A percentile compares a stretch with the other conserved stretches of the same genome.
These are phyloP conservation scores for Motacilla alba DNA, from an alignment of 2,113 vertebrate species.

Conservation along the genomic window DNA sequence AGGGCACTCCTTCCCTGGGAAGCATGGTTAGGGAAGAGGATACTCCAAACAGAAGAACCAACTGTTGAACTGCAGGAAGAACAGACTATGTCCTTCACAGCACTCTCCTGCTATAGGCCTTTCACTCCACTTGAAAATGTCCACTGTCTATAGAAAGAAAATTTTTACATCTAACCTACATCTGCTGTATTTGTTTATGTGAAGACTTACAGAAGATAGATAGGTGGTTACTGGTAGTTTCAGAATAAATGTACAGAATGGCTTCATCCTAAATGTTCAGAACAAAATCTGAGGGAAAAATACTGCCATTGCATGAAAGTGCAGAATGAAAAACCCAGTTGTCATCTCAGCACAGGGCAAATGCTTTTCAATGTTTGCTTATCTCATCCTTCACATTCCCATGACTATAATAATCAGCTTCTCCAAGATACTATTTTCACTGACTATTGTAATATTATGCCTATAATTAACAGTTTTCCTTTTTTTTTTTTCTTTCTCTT, in stretches of 20 bases:
- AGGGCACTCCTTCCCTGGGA: neutral
- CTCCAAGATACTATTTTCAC: neutral
- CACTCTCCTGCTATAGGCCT: neutral
- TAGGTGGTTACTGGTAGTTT: neutral
- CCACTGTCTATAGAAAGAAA: neutral
- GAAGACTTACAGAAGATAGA: neutral
- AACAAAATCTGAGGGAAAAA: neutral
- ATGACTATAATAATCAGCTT: neutral
- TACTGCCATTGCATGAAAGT: neutral
- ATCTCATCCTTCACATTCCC: neutral
- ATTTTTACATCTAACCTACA: neutral
- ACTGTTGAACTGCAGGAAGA: neutral
- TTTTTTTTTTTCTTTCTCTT: neutral
- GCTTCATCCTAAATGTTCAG: neutral
- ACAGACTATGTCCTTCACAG: neutral
- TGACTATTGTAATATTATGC: neutral
- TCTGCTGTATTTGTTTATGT: neutral
- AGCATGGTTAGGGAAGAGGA: neutral
- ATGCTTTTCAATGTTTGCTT: neutral
- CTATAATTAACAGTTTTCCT: neutral
- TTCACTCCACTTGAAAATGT: neutral
- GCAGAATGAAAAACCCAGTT: neutral
- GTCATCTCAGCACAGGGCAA: neutral
- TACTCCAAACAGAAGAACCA: neutral
- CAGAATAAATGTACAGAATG: neutral